Base-by-base conservation (phyloP, 2,113 vertebrate genomes). In the Meleagris gallopavo region DNA sequence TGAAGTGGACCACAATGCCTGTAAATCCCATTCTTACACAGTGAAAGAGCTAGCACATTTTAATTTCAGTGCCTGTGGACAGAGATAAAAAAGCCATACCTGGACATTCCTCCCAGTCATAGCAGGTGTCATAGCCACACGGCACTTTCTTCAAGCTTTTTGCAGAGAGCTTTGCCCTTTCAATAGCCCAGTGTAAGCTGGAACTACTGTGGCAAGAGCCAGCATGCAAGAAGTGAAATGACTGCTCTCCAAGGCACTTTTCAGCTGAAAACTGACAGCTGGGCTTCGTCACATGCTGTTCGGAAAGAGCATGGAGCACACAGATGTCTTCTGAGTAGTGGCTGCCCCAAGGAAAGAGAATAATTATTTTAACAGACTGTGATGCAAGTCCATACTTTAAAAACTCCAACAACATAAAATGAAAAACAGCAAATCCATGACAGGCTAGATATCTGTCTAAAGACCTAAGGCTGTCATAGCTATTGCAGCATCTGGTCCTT, bases 31-130 rank as follows among this genome's bases (percentile, higher is more conserved):
- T 60, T 73, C 75, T 7, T 46, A 62, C 17, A 67, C 41, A 60
- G 7, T 43, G 18, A 79, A 50, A 21, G 21, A 61, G 7, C 60
- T 13, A 72, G 30, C 3, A 30, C 4, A 40, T 77, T 90, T 79
- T 48, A 36, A 27, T 70, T 86, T 85, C 69, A 74, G 2, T 54
- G 57, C 7, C 13, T 64, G 70, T 75, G 16, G 13, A 1, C 7
- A 70, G 46, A 43, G 41, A 67, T 52, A 67, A 73, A 91, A 13
- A 71, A 93, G 13, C 18, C 83, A 30, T 97, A 99, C 99, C 98
- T 94, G 97, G 94, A 91, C 99, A 99, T 24, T 93, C 98, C 84
- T 99, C 99, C 99, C 99, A 99, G 45, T 99, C 98, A 5, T 98
- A 99, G 89, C 99, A 99, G 34, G 95, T 98, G 94, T 99, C 97